phyloP scores from a whole-genome alignment of 2,888 invertebrate species.

The Seira musarum region DNA sequence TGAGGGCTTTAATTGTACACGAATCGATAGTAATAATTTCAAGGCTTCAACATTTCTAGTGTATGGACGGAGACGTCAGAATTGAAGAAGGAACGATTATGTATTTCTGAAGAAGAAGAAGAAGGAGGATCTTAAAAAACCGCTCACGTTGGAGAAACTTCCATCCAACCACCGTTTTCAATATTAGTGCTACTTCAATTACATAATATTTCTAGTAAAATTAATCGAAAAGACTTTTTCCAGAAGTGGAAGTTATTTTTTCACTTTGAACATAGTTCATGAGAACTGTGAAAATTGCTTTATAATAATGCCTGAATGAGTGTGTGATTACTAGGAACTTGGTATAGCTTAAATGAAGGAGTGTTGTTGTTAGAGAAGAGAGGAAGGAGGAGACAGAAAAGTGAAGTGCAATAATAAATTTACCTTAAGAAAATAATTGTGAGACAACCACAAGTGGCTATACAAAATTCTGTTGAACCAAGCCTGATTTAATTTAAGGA shows the following conservation, averaged over 20 bases:
- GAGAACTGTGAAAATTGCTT: neutral
- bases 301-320: neutral
- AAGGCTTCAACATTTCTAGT: neutral
- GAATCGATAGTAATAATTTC: neutral
- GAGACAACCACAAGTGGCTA: slow-evolving; percentile 9
- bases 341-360: neutral
- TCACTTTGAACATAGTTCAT: neutral
- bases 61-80: slow-evolving; percentile 42
- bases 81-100: neutral
- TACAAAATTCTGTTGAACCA: slow-evolving; percentile 9
- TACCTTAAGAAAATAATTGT: slow-evolving; percentile 3
- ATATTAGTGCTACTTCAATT: neutral
- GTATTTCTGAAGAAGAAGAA: too few species aligned
- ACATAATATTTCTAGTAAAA: too few species aligned
- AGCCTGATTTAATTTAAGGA: neutral
- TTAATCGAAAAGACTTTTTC: too few species aligned
- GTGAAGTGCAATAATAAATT: slow-evolving; percentile 16
- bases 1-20: neutral
- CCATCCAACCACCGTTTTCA: neutral
- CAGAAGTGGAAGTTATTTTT: slow-evolving; percentile 4
- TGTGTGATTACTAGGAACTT: neutral
- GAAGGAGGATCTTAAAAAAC: too few species aligned
- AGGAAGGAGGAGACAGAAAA: neutral
- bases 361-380: neutral
- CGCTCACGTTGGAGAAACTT: neutral